phyloP scores from a whole-genome alignment of 1,140 invertebrate genomes.

The Drosophila sucinea region DNA sequence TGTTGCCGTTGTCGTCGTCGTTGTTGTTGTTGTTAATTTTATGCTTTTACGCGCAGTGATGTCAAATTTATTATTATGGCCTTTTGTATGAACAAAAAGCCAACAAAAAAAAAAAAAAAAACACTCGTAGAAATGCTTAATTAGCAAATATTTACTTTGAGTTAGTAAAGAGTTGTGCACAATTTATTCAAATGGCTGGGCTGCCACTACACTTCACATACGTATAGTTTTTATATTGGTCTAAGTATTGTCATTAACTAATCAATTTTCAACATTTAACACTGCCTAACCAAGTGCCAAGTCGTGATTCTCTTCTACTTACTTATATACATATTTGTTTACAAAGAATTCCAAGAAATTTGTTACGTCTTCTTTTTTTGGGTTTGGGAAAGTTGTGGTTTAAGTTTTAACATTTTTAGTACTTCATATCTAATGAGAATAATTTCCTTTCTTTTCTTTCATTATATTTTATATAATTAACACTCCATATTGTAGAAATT shows the following conservation, averaged over 20 bases:
- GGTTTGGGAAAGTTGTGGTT: neutral
- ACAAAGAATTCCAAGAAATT: neutral
- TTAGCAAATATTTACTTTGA: constrained; percentile 72
- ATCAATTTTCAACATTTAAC: constrained; percentile 6
- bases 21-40: constrained; percentile 43
- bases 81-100: constrained; percentile 23
- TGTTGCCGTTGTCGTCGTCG: constrained; percentile 11
- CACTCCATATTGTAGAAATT: too few species aligned
- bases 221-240: neutral
- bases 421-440: too few species aligned
- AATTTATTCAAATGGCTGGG: constrained; percentile 4
- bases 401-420: too few species aligned
- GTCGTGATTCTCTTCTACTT: neutral
- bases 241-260: neutral
- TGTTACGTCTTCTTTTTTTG: neutral
- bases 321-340: neutral
- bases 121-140: constrained; percentile 69
- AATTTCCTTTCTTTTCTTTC: too few species aligned
- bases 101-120: constrained; percentile 38
- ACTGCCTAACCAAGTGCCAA: constrained; percentile 33
- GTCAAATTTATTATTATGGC: constrained; percentile 76
- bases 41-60: constrained; percentile 67
- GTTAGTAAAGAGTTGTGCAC: constrained; percentile 41
- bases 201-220: neutral
- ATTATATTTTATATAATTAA: too few species aligned